Evolutionary conservation across 2,797 vertebrate genomes (phyloP), one percentile per base, ranked within the genome.

Genomic region (Lacerta agilis): DNA sequence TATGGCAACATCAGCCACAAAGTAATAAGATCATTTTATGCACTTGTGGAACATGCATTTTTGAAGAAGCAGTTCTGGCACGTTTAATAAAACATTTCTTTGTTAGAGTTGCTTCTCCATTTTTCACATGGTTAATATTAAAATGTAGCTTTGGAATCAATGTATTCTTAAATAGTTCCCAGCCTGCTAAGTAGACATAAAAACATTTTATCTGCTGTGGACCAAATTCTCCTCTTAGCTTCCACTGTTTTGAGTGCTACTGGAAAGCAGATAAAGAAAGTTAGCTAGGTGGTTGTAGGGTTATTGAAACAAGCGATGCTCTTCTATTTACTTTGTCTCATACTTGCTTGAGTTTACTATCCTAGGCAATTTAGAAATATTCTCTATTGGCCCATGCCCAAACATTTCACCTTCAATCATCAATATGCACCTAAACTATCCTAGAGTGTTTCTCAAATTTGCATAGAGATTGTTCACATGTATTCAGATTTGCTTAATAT

Each of bases 21-120:
- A 75, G 71, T 69, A 86, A 69, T 89, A 55, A 71, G n/a, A 86
- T 25, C 36, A 81, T 83, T 67, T 77, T 76, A 86, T 77, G n/a
- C 71, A 38, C 41, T 76, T 33, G 33, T 38, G 45, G 27, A 82
- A 86, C 45, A 85, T 86, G 23, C 33, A 58, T 86, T 81, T 77
- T 82, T 29, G 61, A 82, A 82, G 33, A 78, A 58, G 61, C 66
- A 33, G 33, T 71, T 76, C 61, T 86, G 73, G 25, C 33, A 69
- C 5, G 20, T 82, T 82, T 49, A 89, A 77, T 89, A 82, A 89
- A 89, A 69, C 72, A 82, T 33, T 75, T 75, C 77, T 78, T 71
- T 43, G 33, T 17, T 79, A 43, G 33, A n/a, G 38, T 45, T 71
- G 49, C 36, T 55, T 43, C 49, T 77, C n/a, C 66, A 5, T 71